phyloP scores from a whole-genome alignment of 2,113 vertebrate genomes.

The Cynopterus brachyotis region DNA sequence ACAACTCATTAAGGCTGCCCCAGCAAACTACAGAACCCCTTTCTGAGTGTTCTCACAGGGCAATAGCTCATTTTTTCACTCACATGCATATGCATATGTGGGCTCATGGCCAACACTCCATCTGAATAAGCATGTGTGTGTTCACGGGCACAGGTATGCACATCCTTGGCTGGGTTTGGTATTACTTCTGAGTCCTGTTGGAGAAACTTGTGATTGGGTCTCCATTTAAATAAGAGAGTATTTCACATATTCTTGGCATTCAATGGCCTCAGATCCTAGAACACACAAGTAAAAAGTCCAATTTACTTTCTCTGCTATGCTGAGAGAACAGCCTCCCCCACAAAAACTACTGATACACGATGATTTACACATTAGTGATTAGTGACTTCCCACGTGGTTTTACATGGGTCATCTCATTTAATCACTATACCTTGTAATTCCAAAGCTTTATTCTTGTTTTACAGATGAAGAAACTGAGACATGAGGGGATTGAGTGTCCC shows the following conservation, averaged over 20 bases:
- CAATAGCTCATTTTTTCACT: neutral
- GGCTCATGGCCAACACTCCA: neutral
- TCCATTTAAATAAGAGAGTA: neutral
- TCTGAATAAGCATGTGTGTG: neutral
- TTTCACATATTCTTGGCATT: neutral
- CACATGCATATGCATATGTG: fast-evolving
- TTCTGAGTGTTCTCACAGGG: neutral
- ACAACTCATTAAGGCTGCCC: neutral
- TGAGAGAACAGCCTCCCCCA: neutral
- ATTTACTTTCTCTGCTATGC: neutral
- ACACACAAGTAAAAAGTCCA: neutral
- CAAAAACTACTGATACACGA: neutral
- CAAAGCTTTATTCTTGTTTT: neutral
- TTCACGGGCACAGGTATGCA: neutral
- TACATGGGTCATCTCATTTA: neutral
- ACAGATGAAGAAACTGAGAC: neutral
- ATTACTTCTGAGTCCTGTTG: neutral
- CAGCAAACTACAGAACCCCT: neutral
- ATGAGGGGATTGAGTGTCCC: neutral
- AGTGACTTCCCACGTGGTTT: neutral
- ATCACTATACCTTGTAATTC: neutral
- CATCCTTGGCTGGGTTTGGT: neutral
- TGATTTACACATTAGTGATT: neutral
- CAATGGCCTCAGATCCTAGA: neutral
- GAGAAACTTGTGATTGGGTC: neutral